Evolutionary conservation across 2,797 vertebrate genomes (phyloP).

Genomic region (Choloepus didactylus): DNA sequence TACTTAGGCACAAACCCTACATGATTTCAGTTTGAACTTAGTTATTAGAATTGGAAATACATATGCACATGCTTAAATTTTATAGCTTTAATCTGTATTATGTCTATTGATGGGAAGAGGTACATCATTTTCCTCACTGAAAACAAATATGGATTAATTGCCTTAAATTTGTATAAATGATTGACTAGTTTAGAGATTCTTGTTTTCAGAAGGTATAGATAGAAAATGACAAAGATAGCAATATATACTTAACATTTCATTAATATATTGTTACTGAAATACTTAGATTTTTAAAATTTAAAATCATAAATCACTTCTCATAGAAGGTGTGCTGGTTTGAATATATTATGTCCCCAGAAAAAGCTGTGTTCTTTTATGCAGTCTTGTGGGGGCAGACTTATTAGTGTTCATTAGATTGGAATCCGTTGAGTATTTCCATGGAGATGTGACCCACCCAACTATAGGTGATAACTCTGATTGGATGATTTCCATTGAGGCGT

Average conservation of each 20-base stretch:
- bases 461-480: too few species aligned
- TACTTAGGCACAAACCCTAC: slow-evolving; percentile 63
- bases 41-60: slow-evolving; percentile 67
- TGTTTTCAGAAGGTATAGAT: slow-evolving; percentile 49
- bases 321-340: neutral
- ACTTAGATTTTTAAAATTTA: slow-evolving; percentile 57
- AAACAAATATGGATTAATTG: slow-evolving; percentile 64
- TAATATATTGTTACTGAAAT: slow-evolving; percentile 67
- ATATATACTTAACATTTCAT: slow-evolving; percentile 72
- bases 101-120: slow-evolving; percentile 65
- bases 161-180: slow-evolving; percentile 66
- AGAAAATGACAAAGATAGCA: slow-evolving; percentile 47
- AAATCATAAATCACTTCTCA: slow-evolving; percentile 57
- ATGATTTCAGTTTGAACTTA: slow-evolving; percentile 48
- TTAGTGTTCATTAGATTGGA: too few species aligned
- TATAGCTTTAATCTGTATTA: slow-evolving; percentile 82
- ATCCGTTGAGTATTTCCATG: too few species aligned
- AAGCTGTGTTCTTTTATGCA: too few species aligned
- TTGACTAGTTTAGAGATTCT: slow-evolving; percentile 29
- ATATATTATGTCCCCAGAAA: too few species aligned
- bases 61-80: slow-evolving; percentile 62
- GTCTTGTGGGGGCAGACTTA: too few species aligned
- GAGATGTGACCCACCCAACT: too few species aligned
- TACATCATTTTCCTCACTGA: slow-evolving; percentile 69
- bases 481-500: too few species aligned